Conservation (phyloP, 2,797 vertebrate species). For the Myripristis murdjan region DNA sequence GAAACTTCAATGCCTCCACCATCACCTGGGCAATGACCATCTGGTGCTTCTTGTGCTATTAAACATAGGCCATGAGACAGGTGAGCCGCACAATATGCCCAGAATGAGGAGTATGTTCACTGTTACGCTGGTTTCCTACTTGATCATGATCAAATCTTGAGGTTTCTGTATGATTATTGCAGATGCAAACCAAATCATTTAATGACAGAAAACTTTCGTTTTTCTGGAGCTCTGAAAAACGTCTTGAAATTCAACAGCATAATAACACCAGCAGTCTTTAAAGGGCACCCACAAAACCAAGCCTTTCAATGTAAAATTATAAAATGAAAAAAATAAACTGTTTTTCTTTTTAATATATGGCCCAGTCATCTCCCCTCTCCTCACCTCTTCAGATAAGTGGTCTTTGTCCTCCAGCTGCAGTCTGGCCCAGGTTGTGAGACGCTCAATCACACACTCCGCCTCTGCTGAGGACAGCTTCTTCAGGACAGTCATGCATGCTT, state of each 20-base stretch:
- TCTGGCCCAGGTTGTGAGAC: conserved; percentile 89
- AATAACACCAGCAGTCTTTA: neutral
- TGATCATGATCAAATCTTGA: neutral
- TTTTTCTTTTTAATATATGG: neutral
- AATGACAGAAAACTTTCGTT: neutral
- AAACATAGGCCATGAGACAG: conserved; percentile 18
- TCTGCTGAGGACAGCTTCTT: conserved; percentile 86
- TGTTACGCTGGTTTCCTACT: neutral
- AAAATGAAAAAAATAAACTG: neutral
- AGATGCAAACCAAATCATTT: too few species aligned
- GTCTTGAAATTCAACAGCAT: neutral
- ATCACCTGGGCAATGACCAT: conserved; percentile 87
- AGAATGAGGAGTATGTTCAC: neutral
- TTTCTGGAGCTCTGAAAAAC: neutral
- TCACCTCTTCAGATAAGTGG: conserved; percentile 89
- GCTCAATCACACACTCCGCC: conserved; percentile 88
- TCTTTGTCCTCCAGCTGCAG: conserved; percentile 88
- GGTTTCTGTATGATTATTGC: too few species aligned
- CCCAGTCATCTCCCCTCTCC: neutral
- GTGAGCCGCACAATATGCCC: conserved; percentile 5
- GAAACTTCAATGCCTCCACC: conserved; percentile 89
- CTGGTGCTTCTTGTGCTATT: conserved; percentile 88
- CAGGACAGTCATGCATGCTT: conserved; percentile 86
- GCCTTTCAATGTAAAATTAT: neutral
- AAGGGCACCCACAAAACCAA: too few species aligned